Evolutionary conservation across 1,140 invertebrate species (phyloP).

Genomic region (Lineus longissimus): DNA sequence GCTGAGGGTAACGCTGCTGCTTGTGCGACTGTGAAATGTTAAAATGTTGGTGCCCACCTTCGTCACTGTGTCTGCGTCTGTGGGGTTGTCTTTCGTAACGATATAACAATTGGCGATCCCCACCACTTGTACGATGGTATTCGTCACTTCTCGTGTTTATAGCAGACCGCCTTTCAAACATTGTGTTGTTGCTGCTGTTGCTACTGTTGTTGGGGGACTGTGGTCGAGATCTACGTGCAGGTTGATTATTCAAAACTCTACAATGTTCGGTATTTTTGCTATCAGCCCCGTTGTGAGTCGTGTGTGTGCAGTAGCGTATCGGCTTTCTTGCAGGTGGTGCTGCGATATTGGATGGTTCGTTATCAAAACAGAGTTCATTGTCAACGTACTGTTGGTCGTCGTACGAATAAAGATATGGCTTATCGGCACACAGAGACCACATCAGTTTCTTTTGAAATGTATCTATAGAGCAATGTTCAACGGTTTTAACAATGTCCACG

Average conservation of each 20-base stretch:
- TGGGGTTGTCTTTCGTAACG: not conserved
- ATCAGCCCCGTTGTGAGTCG: not conserved
- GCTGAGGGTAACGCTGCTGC: too few relatives aligned
- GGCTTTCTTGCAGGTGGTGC: not conserved
- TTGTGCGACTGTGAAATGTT: too few relatives aligned
- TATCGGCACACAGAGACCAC: not conserved
- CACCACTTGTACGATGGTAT: not conserved
- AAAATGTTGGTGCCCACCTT: not conserved
- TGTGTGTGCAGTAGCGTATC: not conserved
- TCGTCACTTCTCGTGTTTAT: slow-evolving; percentile 5
- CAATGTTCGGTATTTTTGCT: not conserved
- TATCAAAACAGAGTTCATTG: not conserved
- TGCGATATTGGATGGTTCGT: not conserved
- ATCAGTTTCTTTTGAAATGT: not conserved
- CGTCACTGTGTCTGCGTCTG: too few relatives aligned
- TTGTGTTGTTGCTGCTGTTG: not conserved
- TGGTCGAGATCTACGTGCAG: too few relatives aligned
- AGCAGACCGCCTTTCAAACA: not conserved
- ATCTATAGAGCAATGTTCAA: not conserved
- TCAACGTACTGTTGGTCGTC: slow-evolving; percentile 1
- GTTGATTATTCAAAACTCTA: not conserved
- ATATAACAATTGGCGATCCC: not conserved
- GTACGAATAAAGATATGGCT: not conserved
- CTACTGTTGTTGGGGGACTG: not conserved
- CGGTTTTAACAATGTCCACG: not conserved